These are phyloP conservation scores for Isoperla grammatica DNA, from an alignment of 2,888 invertebrate species.

Conservation along the genomic window DNA sequence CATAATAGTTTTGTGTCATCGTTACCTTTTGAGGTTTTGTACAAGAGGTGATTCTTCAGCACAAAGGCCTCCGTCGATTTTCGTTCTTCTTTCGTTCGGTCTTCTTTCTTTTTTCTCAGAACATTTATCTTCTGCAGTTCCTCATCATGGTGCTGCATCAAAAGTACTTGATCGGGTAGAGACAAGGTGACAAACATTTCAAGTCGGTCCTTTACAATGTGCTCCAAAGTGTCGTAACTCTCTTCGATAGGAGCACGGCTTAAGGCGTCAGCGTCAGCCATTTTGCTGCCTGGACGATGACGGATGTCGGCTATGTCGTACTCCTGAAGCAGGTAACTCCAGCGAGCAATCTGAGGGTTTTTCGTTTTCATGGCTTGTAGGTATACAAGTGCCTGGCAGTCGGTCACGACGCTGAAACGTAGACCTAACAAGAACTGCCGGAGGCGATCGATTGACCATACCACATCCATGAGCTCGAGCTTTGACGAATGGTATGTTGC, in stretches of 20 bases:
- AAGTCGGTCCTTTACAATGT: background rate
- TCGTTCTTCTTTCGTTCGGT: background rate
- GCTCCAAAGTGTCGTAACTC: background rate
- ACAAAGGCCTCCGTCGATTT: background rate
- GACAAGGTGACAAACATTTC: background rate
- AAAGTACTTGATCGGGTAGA: background rate
- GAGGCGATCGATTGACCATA: no score
- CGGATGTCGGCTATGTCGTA: constrained; percentile 30
- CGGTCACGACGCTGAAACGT: no score
- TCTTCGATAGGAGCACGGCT: constrained; percentile 29
- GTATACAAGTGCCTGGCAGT: no score
- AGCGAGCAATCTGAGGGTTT: constrained; percentile 3
- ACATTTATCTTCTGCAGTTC: background rate
- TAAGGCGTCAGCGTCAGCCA: constrained; percentile 39
- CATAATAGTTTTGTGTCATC: background rate
- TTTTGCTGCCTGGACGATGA: constrained; percentile 32
- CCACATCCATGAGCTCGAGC: no score
- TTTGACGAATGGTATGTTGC: no score
- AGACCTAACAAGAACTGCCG: no score
- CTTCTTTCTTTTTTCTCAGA: background rate
- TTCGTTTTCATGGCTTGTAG: background rate
- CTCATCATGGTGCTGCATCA: background rate
- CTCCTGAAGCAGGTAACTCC: constrained; percentile 28
- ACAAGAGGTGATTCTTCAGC: background rate
- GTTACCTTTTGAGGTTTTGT: background rate